A percentile compares a stretch with the other conserved stretches of the same genome.
These are phyloP conservation scores for Coecobrya sp. DNA, from an alignment of 2,888 invertebrate genomes.

Conservation along the genomic window DNA sequence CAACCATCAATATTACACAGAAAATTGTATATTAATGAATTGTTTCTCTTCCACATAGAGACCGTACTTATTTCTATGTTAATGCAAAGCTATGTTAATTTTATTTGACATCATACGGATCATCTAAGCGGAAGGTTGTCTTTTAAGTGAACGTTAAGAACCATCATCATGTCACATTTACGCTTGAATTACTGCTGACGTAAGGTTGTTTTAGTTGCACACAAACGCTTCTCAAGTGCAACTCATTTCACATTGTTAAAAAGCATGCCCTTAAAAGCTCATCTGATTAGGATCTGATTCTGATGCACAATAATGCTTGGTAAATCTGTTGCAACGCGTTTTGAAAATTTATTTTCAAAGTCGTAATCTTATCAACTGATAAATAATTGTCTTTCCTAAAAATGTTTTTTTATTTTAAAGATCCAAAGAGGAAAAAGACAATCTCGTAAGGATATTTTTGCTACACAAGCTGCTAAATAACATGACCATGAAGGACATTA, in stretches of 20 bases:
- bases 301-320: too few species aligned
- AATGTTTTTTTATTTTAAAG: not conserved
- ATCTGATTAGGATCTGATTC: too few species aligned
- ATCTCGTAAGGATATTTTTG: not conserved
- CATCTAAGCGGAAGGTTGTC: not conserved
- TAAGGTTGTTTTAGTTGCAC: too few species aligned
- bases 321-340: not conserved
- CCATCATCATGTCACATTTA: not conserved
- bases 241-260: not conserved
- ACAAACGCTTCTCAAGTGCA: too few species aligned
- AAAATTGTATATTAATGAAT: slow-evolving; percentile 34
- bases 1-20: not conserved
- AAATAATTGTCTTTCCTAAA: not conserved
- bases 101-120: slow-evolving; percentile 18
- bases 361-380: not conserved
- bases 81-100: not conserved
- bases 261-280: not conserved
- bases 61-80: not conserved
- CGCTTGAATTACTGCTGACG: not conserved
- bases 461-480: too few species aligned
- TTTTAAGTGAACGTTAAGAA: not conserved
- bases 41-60: not conserved
- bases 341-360: not conserved
- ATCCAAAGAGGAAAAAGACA: not conserved
- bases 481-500: not conserved